Conservation (phyloP, 2,888 invertebrate genomes). For the Operophtera brumata region DNA sequence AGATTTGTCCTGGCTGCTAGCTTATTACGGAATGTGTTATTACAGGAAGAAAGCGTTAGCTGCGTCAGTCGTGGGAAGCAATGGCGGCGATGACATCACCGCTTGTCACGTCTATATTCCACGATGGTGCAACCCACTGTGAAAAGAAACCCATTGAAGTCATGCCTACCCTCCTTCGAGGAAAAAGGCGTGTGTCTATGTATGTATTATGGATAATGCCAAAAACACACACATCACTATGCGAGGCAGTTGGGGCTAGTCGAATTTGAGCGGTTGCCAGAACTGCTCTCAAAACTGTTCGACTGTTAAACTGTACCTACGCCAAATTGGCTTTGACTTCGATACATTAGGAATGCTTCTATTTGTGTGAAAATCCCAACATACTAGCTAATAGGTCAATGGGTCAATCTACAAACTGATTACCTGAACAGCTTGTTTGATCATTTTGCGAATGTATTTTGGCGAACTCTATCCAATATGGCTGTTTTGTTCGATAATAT, state of each 20-base stretch:
- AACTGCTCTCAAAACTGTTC: constrained; percentile 21
- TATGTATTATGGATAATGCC: too few species aligned
- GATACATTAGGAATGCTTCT: constrained; percentile 15
- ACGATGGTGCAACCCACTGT: too few species aligned
- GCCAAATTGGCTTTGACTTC: constrained; percentile 19
- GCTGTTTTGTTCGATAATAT: too few species aligned
- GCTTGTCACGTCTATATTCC: too few species aligned
- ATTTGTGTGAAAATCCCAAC: constrained; percentile 8
- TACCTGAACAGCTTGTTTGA: background rate
- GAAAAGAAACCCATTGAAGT: too few species aligned
- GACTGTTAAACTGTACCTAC: constrained; percentile 17
- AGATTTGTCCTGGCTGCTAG: too few species aligned
- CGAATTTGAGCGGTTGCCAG: constrained; percentile 25
- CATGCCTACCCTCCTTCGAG: too few species aligned
- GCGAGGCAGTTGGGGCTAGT: constrained; percentile 5
- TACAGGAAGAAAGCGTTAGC: too few species aligned
- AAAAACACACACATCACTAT: background rate
- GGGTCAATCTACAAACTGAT: background rate
- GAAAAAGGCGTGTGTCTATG: too few species aligned
- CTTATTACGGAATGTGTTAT: too few species aligned
- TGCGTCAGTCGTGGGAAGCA: too few species aligned
- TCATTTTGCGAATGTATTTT: background rate
- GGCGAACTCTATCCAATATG: background rate
- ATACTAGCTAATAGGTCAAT: background rate
- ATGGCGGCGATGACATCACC: too few species aligned